Base-by-base conservation (phyloP, 2,888 invertebrate genomes). In the Norana najaformis region DNA sequence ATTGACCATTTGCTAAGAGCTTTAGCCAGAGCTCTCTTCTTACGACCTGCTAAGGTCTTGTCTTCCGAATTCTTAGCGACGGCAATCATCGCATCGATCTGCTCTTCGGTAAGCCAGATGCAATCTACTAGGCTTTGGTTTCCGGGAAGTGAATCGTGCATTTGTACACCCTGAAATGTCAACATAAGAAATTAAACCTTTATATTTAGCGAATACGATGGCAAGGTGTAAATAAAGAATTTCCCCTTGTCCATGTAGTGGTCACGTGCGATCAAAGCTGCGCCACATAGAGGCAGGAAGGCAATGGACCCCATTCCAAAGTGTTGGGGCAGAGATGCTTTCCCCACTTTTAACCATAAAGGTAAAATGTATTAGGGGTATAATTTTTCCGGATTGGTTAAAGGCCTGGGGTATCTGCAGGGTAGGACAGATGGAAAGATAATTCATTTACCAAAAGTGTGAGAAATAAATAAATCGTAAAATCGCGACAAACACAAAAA, bases 31-130 rank as follows among this genome's bases (percentile, higher is more conserved):
- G 69, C 89, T 47, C 90, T 88, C 47, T 89, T 90, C 83, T 88
- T 47, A 35, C 85, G 35, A 83, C 20, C 34, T 37, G 83, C 30
- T 4, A 53, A 53, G 14, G 34, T 37, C 38, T 34, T 16, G 82
- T 85, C 39, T 37, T 85, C 85, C 34, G 23, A 34, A 41, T 89
- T 88, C 90, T 90, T 38, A n/a, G 41, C 83, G 5, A 36, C 69
- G 18, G 35, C 38, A 23, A 90, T 35, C 83, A 90, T 90, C n/a
- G 30, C n/a, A 83, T 90, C 90, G 6, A 90, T 30, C 47, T 91
- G 91, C 38, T 91, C 91, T 35, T 90, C 89, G 8, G 91, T 91
- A 38, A 91, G 89, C 90, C 89, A 89, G 23, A 91, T 90, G 83
- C 91, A 91, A 20, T 35, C 85, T 14, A 23, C 34, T 13, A 14